Evolutionary conservation across 2,113 vertebrate genomes (phyloP).

Genomic region (Mustela lutreola): DNA sequence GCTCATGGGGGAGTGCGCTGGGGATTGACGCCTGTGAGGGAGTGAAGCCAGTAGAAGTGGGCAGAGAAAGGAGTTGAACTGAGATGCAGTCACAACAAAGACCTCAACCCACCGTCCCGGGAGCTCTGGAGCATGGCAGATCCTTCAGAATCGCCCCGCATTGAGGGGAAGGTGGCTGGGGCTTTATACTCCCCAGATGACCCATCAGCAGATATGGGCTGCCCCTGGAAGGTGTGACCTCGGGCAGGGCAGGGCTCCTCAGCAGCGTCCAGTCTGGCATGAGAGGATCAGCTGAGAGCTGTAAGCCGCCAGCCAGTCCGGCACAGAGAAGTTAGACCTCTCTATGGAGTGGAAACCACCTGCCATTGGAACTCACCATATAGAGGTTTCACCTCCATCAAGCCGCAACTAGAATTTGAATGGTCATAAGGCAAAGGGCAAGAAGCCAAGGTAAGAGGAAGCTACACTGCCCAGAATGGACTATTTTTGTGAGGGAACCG

Average conservation of each 20-base stretch:
- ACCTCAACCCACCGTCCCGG: accelerated
- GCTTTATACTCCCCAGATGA: not conserved
- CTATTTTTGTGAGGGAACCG: not conserved
- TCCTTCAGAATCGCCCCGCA: not conserved
- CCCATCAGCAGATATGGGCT: not conserved
- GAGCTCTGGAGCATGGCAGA: not conserved
- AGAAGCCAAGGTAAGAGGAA: not conserved
- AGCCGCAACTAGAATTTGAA: not conserved
- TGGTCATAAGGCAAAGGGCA: not conserved
- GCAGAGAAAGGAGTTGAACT: not conserved
- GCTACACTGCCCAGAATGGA: not conserved
- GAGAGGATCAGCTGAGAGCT: not conserved
- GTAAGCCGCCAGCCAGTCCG: not conserved
- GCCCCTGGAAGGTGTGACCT: not conserved
- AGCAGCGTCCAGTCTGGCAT: accelerated
- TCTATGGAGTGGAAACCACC: not conserved
- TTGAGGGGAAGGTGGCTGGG: not conserved
- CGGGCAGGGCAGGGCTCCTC: not conserved
- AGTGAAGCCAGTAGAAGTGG: not conserved
- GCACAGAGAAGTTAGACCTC: not conserved
- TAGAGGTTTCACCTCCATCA: not conserved
- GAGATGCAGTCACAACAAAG: not conserved
- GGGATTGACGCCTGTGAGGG: accelerated
- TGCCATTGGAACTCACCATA: not conserved
- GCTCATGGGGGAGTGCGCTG: not conserved